Evolutionary conservation across 2,113 vertebrate genomes (phyloP).

Genomic region (Zosterops borbonicus): DNA sequence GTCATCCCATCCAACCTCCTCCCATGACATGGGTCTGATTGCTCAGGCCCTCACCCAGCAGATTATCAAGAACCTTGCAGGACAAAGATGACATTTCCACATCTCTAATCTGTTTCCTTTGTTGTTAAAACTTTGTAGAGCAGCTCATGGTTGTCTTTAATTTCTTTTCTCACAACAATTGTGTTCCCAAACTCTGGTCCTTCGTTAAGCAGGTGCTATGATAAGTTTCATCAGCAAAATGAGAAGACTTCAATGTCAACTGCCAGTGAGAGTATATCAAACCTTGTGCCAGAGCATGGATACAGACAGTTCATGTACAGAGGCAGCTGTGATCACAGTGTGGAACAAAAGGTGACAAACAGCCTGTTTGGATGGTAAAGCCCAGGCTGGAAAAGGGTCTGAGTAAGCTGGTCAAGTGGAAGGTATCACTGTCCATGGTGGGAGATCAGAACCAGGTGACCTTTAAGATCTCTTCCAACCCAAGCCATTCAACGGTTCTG

Average conservation of each 20-base stretch:
- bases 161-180: background rate
- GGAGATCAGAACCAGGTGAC: background rate
- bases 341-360: background rate
- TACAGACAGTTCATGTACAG: no score
- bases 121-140: background rate
- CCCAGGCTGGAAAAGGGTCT: background rate
- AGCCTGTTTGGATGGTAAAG: background rate
- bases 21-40: no score
- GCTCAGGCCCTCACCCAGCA: background rate
- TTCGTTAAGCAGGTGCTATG: background rate
- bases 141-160: background rate
- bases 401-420: no score
- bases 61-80: background rate
- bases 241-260: background rate
- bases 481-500: background rate
- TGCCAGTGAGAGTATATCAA: background rate
- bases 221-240: background rate
- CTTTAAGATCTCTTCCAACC: background rate
- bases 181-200: background rate
- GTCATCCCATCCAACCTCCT: background rate
- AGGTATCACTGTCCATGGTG: background rate
- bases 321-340: rapidly evolving
- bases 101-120: background rate
- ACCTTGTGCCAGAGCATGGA: rapidly evolving
- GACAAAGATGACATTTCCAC: background rate